Base-by-base conservation (phyloP, 2,113 vertebrate genomes). In the Cynoglossus semilaevis region DNA sequence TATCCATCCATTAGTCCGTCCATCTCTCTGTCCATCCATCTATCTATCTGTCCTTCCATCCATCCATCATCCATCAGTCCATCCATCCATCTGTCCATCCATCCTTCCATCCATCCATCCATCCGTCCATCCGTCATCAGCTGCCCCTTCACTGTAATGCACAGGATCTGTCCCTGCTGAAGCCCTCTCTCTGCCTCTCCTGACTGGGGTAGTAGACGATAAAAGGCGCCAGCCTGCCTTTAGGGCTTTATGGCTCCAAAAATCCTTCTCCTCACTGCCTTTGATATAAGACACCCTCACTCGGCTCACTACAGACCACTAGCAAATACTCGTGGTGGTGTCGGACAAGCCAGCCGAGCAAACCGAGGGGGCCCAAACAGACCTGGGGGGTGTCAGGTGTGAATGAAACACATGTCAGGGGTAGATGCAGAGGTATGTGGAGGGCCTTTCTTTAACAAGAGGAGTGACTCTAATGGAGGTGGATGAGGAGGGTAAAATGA, bases 171-270 rank as follows among this genome's bases (percentile, higher is more conserved):
- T 37, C 49, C 58, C 35, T 10, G 15, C 41, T 42, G 65, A 56
- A 65, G 63, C 45, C 53, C n/a, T n/a, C n/a, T n/a, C 66, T 65
- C 50, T 54, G 60, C 69, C 58, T 67, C 60, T 51, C 63, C 63
- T 43, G 63, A 54, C 76, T 63, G 43, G 53, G 72, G 64, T 49
- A 29, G 22, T 29, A 8, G 58, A 75, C 56, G 61, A 75, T 63
- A 74, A 56, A 62, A 77, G 67, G 71, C 76, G 44, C 76, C 79
- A 75, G 72, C 12, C 62, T 67, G 70, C 70, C 78, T 74, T 58
- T 15, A 60, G 70, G 73, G 66, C 65, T 76, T 75, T 67, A 67
- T 67, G 73, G 64, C 52, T 67, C 51, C 60, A 63, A 67, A 75
- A 70, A 81, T 70, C 74, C 65, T 53, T 54, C 71, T 74, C 54